Evolutionary conservation across 2,113 vertebrate genomes (phyloP).

Genomic region (Plecturocebus donacophilus): DNA sequence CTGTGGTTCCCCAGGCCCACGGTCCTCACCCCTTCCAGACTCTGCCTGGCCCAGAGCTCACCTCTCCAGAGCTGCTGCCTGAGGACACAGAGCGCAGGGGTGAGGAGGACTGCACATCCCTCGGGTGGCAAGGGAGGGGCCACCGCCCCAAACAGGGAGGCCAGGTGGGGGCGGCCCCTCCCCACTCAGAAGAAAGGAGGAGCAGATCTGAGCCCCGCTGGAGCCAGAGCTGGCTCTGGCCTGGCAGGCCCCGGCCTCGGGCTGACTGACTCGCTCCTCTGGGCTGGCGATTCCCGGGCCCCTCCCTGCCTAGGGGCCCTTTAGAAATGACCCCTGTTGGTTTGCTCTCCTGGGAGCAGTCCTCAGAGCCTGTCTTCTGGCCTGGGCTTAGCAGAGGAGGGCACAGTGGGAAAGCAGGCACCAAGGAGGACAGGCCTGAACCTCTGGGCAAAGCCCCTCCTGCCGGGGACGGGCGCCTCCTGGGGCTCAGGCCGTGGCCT

Average conservation of each 20-base stretch:
- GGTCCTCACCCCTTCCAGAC: neutral
- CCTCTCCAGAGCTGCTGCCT: neutral
- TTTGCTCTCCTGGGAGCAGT: neutral
- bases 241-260: neutral
- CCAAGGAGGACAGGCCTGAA: neutral
- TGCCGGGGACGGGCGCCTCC: accelerated
- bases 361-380: neutral
- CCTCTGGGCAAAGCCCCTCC: neutral
- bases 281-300: neutral
- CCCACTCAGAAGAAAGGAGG: neutral
- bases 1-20: neutral
- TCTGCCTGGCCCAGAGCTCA: neutral
- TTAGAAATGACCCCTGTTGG: neutral
- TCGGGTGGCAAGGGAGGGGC: neutral
- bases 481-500: neutral
- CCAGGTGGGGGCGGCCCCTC: neutral
- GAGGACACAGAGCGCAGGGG: neutral
- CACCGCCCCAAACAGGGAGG: accelerated
- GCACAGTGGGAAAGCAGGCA: neutral
- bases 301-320: neutral
- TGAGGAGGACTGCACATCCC: neutral
- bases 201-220: accelerated
- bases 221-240: neutral
- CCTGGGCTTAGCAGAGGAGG: accelerated
- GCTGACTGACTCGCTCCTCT: neutral